Conservation (phyloP, 2,888 invertebrate genomes). For the Sepiola atlantica region DNA sequence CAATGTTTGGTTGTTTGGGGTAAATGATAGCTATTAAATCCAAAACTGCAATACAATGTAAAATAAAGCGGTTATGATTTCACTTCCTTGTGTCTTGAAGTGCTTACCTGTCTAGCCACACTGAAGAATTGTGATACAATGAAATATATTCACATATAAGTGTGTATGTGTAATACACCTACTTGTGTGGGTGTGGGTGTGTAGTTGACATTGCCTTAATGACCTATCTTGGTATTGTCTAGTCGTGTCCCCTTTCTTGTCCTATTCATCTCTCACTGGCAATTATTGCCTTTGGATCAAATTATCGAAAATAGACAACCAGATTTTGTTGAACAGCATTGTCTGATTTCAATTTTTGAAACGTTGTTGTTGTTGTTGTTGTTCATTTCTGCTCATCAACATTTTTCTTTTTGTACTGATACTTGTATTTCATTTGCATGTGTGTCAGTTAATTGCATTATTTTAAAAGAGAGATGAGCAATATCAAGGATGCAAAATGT, state of each 20-base stretch:
- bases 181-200: neutral
- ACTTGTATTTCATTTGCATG: too few species aligned
- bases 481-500: too few species aligned
- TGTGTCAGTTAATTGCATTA: too few species aligned
- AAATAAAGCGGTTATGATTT: too few species aligned
- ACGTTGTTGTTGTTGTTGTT: too few species aligned
- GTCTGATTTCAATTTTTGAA: neutral
- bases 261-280: neutral
- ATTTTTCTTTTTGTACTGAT: neutral
- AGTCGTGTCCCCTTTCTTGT: neutral
- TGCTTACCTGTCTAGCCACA: too few species aligned
- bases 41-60: too few species aligned
- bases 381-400: neutral
- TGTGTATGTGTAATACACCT: neutral
- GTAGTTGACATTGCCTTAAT: neutral
- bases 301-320: neutral
- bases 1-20: too few species aligned
- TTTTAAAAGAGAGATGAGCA: too few species aligned
- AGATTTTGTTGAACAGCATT: neutral
- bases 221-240: neutral
- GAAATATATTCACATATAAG: neutral
- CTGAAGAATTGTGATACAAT: too few species aligned
- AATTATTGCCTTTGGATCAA: neutral
- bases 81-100: too few species aligned
- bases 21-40: too few species aligned